Percentiles rank a stretch among this genome's conserved stretches.
These are phyloP conservation scores for Delichon dasypus DNA, from an alignment of 2,797 vertebrate genomes.

Conservation along the genomic window DNA sequence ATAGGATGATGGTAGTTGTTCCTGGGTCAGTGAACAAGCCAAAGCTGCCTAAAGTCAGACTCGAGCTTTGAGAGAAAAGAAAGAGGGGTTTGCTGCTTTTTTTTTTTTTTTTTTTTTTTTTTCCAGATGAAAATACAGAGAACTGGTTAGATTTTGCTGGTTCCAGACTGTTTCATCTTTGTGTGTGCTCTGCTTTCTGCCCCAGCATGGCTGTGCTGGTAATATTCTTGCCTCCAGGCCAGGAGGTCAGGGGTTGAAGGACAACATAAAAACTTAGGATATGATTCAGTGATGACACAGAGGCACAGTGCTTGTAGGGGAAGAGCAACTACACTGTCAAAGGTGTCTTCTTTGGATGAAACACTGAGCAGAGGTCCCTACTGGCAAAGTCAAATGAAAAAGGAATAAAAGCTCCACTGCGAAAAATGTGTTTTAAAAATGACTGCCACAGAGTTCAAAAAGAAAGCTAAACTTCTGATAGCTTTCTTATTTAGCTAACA, in stretches of 20 bases:
- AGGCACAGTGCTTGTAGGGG: constrained; percentile 13
- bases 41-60: constrained; percentile 59
- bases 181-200: not conserved
- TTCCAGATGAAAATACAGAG: not conserved
- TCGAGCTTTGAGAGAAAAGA: constrained; percentile 27
- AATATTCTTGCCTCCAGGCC: constrained; percentile 35
- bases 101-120: not conserved
- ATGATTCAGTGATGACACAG: constrained; percentile 30
- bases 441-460: not conserved
- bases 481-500: not conserved
- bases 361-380: constrained; percentile 34
- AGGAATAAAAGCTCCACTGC: not conserved
- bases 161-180: not conserved
- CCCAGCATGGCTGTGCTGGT: constrained; percentile 1
- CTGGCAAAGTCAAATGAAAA: constrained; percentile 66
- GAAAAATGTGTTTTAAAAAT: not conserved
- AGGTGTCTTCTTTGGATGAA: constrained; percentile 53
- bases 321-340: constrained; percentile 37
- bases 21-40: constrained; percentile 63
- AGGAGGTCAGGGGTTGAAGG: constrained; percentile 30
- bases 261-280: constrained; percentile 28
- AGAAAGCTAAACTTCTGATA: not conserved
- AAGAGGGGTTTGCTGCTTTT: not conserved
- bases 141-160: constrained; percentile 27
- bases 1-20: constrained; percentile 54